These are phyloP conservation scores for Molossus alvarezi DNA, from an alignment of 2,797 vertebrate genomes.

Conservation along the genomic window DNA sequence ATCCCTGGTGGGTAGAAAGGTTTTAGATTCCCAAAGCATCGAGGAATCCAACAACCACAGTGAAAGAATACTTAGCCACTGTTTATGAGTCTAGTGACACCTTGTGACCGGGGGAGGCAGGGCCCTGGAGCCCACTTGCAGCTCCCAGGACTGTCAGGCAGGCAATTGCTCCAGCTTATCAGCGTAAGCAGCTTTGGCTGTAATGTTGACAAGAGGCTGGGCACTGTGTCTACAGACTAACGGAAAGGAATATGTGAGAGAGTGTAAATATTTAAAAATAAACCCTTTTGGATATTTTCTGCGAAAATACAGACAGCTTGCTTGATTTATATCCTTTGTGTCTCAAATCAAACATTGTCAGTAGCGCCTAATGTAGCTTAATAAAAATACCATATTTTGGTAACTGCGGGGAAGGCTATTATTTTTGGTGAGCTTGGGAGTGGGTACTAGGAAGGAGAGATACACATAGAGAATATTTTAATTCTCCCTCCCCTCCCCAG, in stretches of 20 bases:
- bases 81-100: neutral
- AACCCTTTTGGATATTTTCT: conserved; percentile 55
- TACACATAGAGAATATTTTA: neutral
- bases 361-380: neutral
- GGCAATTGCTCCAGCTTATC: conserved; percentile 27
- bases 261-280: conserved; percentile 72
- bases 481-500: no score
- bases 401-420: neutral
- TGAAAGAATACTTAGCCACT: conserved; percentile 28
- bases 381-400: conserved; percentile 31
- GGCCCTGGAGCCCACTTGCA: neutral
- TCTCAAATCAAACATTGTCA: conserved; percentile 20
- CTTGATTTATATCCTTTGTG: conserved; percentile 35
- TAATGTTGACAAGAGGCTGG: conserved; percentile 65
- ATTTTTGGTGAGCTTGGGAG: neutral
- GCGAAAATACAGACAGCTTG: neutral
- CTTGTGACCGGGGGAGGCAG: neutral
- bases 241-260: neutral
- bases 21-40: neutral
- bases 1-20: neutral
- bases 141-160: conserved; percentile 7
- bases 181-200: conserved; percentile 8
- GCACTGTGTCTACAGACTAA: conserved; percentile 62
- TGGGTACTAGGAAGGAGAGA: neutral
- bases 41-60: neutral